Evolutionary conservation across 1,140 invertebrate genomes (phyloP).

Genomic region (Drosophila tani): DNA sequence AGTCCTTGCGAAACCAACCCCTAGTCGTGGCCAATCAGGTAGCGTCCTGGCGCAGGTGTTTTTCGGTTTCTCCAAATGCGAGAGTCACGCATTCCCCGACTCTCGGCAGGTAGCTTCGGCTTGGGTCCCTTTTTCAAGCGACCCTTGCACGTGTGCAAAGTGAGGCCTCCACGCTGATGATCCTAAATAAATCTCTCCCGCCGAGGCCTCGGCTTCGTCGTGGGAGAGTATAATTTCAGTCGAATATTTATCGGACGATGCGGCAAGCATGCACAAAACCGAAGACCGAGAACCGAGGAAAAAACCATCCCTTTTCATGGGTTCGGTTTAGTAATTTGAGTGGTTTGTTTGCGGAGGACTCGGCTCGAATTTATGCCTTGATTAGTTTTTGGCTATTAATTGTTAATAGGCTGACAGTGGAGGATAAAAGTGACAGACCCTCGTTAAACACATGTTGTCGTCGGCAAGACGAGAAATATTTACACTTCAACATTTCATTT

Average conservation of each 20-base stretch:
- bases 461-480: slow-evolving; percentile 45
- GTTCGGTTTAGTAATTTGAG: slow-evolving; percentile 48
- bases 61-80: slow-evolving; percentile 31
- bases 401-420: slow-evolving; percentile 65
- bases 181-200: slow-evolving; percentile 53
- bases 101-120: slow-evolving; percentile 50
- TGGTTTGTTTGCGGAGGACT: slow-evolving; percentile 56
- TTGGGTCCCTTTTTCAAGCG: slow-evolving; percentile 16
- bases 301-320: slow-evolving; percentile 34
- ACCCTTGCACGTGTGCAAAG: slow-evolving; percentile 65
- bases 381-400: slow-evolving; percentile 68
- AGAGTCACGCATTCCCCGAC: slow-evolving; percentile 58
- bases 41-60: slow-evolving; percentile 57
- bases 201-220: slow-evolving; percentile 35
- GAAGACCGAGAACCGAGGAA: neutral
- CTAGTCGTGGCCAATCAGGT: slow-evolving; percentile 54
- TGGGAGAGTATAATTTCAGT: slow-evolving; percentile 68
- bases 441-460: slow-evolving; percentile 80
- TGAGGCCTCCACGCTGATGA: slow-evolving; percentile 27
- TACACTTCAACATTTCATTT: slow-evolving; percentile 47
- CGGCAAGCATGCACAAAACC: slow-evolving; percentile 54
- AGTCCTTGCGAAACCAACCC: slow-evolving; percentile 43
- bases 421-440: slow-evolving; percentile 63
- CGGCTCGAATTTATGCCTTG: slow-evolving; percentile 58
- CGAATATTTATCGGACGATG: slow-evolving; percentile 58